These are phyloP conservation scores for Ennomos quercinarius DNA, from an alignment of 2,888 invertebrate genomes.

Conservation along the genomic window DNA sequence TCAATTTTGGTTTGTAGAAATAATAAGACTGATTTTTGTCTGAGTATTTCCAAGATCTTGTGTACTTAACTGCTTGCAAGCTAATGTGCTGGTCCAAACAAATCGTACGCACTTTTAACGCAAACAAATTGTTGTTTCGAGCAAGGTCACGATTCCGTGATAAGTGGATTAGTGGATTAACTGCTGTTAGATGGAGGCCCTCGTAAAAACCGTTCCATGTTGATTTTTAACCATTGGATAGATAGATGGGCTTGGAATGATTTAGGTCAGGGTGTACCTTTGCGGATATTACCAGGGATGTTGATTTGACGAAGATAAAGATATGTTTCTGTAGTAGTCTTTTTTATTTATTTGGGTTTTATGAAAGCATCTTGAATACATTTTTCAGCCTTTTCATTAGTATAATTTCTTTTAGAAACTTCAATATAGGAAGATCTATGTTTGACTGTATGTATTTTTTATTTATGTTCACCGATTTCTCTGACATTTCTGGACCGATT, in stretches of 20 bases:
- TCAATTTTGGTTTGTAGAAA: conserved; percentile 11
- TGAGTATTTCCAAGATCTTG: conserved; percentile 12
- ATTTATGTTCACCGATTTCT: too few relatives aligned
- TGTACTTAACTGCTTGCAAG: conserved; percentile 26
- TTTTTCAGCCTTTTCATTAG: too few relatives aligned
- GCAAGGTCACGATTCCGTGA: conserved; percentile 54
- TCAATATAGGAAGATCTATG: too few relatives aligned
- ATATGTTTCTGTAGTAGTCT: too few relatives aligned
- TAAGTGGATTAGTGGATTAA: conserved; percentile 38
- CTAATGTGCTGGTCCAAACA: conserved; percentile 44
- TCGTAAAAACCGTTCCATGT: conserved; percentile 20
- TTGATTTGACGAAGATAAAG: too few relatives aligned
- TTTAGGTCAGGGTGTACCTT: background rate
- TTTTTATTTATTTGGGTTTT: background rate
- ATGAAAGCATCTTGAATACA: too few relatives aligned
- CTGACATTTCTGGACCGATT: too few relatives aligned
- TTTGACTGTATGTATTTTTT: too few relatives aligned
- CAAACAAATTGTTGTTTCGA: conserved; percentile 52
- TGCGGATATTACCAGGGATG: background rate
- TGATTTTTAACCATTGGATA: conserved; percentile 16
- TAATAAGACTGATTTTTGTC: conserved; percentile 15
- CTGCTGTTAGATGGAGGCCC: conserved; percentile 26
- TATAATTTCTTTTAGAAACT: too few relatives aligned
- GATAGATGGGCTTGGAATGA: conserved; percentile 8
- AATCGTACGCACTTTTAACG: conserved; percentile 57